These are phyloP conservation scores for Tenebrosternarchus preto DNA, from an alignment of 2,113 vertebrate species.

Conservation along the genomic window DNA sequence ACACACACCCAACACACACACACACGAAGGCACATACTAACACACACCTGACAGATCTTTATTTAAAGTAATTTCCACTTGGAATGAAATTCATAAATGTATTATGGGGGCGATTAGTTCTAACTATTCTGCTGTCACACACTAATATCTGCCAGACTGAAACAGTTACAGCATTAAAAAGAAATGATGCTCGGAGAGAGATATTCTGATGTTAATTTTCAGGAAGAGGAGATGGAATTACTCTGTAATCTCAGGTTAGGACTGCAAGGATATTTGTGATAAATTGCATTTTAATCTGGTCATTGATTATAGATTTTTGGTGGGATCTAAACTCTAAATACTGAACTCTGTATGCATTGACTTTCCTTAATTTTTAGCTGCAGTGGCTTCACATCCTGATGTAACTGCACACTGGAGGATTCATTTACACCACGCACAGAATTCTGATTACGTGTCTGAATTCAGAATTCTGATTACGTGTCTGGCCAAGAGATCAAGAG, in stretches of 20 bases:
- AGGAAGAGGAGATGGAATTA: background rate
- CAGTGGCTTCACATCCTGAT: too few species aligned
- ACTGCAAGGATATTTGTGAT: background rate
- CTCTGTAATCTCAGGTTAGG: background rate
- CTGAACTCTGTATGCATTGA: too few species aligned
- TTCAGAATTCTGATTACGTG: too few species aligned
- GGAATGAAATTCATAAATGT: constrained; percentile 50
- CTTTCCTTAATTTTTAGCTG: too few species aligned
- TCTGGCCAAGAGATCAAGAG: too few species aligned
- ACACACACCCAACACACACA: background rate
- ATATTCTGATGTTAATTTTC: constrained; percentile 9
- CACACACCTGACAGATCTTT: constrained; percentile 35
- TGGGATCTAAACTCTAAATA: too few species aligned
- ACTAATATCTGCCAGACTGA: constrained; percentile 42
- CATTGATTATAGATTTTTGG: background rate
- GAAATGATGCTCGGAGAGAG: constrained; percentile 31
- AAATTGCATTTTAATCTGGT: constrained; percentile 10
- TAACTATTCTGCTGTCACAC: constrained; percentile 43
- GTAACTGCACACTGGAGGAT: too few species aligned
- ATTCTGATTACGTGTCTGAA: too few species aligned
- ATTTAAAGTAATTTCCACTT: constrained; percentile 47
- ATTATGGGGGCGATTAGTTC: constrained; percentile 44
- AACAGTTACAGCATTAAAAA: constrained; percentile 46
- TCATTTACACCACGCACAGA: too few species aligned
- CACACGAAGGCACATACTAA: background rate